Base-by-base conservation (phyloP, 2,113 vertebrate species). In the Bothrops jararaca region DNA sequence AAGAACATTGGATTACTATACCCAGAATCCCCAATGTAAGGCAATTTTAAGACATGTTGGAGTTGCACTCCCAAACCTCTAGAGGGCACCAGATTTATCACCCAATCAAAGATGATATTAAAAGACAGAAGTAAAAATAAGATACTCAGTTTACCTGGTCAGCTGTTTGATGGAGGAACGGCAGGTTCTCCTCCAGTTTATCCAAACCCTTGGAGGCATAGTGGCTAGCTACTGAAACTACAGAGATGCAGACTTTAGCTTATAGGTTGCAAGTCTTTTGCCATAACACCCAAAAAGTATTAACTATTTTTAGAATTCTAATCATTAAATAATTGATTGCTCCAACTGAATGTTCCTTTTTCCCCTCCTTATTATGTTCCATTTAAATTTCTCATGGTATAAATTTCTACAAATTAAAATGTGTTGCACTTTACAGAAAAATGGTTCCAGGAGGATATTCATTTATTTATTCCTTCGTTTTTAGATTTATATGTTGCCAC, bases 151-250 rank as follows among this genome's bases (percentile, higher is more conserved):
- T 92, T 85, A 98, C 98, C 98, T 99, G 98, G 89, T 98, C 98
- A 12, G 98, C 97, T 0, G 97, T 98, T 94, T 98, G 97, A 26
- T 98, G 98, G 94, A 98, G 97, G 96, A 98, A 98, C 0, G 74
- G 74, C 18, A 80, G 18, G 34, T 39, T 80, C 34, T 80, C 74
- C 7, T 80, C 74, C 74, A 80, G 34, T 7, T 80, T 80, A 22
- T 80, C 98, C 94, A 98, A 95, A 0, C 98, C 98, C 92, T 96
- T 98, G 91, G 98, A 97, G 57, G 98, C 98, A 1, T 98, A 98
- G 48, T 98, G 97, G 26, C 97, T 98, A 90, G 98, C 98, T 1
- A 97, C 96, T 0, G 98, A 93, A 94, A 99, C 98, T 99, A 95
- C 6, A 96, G 58, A 60, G n/a, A 45, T 13, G 18, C 2, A 39